Evolutionary conservation across 2,113 vertebrate genomes (phyloP).

Genomic region (Eudorcas thomsonii): DNA sequence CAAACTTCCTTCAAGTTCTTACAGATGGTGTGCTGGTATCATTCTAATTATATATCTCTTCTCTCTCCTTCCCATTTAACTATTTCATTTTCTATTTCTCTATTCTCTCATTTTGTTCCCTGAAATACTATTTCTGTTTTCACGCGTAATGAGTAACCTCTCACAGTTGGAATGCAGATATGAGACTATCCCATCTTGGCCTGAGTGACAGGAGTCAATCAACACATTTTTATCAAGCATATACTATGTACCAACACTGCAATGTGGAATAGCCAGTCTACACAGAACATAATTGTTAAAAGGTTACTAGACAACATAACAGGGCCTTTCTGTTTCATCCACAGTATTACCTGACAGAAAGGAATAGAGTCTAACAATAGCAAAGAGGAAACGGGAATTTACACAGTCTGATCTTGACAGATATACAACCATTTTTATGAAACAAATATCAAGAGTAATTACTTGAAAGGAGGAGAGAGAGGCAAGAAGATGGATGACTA

Average conservation of each 20-base stretch:
- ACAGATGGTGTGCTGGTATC: neutral
- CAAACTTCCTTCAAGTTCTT: neutral
- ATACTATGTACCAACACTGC: neutral
- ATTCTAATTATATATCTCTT: neutral
- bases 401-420: neutral
- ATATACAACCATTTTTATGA: neutral
- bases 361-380: neutral
- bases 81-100: neutral
- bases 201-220: neutral
- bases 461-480: neutral
- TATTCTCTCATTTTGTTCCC: neutral
- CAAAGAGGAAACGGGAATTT: neutral
- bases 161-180: neutral
- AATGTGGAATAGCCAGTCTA: neutral
- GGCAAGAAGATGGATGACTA: conserved; percentile 27
- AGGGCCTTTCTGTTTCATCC: neutral
- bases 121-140: neutral
- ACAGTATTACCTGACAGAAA: neutral
- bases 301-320: neutral
- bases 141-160: neutral
- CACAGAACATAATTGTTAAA: neutral
- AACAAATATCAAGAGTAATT: conserved; percentile 41
- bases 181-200: neutral
- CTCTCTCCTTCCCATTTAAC: neutral
- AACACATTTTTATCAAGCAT: neutral